These are phyloP conservation scores for Epinephelus fuscoguttatus DNA, from an alignment of 2,113 vertebrate species.

Conservation along the genomic window DNA sequence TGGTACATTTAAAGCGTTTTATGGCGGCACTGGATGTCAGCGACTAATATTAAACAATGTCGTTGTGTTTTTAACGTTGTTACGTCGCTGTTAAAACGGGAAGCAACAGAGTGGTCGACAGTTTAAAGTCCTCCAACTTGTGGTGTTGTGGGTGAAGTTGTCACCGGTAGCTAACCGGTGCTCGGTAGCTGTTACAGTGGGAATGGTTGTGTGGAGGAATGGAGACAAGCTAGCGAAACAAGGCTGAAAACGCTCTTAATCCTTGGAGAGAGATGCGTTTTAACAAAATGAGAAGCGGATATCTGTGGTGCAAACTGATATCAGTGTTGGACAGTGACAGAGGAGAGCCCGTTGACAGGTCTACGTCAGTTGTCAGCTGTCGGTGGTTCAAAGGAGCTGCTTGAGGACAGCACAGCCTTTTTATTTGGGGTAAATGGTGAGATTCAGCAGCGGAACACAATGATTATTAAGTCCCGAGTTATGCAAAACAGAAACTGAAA, in stretches of 20 bases:
- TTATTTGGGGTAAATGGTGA: neutral
- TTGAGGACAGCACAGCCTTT: neutral
- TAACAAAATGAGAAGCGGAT: conserved; percentile 6
- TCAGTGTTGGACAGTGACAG: neutral
- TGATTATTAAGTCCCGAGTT: neutral
- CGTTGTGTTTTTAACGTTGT: neutral
- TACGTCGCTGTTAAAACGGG: neutral
- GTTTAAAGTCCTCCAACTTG: conserved; percentile 38
- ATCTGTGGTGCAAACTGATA: conserved; percentile 29
- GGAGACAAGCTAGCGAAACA: neutral
- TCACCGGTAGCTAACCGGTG: neutral
- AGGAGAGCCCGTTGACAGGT: conserved; percentile 4
- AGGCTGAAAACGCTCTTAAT: neutral
- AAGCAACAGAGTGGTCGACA: neutral
- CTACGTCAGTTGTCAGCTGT: conserved; percentile 47
- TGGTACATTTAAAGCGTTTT: neutral
- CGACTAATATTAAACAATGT: neutral
- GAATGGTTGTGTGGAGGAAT: neutral
- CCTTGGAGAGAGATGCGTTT: neutral
- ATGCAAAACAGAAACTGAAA: neutral
- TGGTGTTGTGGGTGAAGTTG: conserved; percentile 22
- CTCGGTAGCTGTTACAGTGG: rapidly evolving
- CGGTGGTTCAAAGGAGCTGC: neutral
- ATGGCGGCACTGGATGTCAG: rapidly evolving
- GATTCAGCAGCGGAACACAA: neutral